Conservation (phyloP, 2,113 vertebrate genomes). For the Haemorhous mexicanus region DNA sequence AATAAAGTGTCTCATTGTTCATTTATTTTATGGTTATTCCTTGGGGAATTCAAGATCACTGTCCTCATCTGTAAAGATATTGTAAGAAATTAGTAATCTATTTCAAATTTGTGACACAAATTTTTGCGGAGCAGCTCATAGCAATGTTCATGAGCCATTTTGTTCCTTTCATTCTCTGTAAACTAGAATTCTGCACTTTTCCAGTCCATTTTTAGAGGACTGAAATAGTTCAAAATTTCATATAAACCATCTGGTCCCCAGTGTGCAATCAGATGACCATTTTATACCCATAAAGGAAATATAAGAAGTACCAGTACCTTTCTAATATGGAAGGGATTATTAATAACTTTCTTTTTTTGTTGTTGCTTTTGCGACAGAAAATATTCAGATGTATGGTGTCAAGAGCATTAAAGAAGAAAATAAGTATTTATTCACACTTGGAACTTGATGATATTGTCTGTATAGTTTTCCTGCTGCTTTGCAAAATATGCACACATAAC, state of each 20-base stretch:
- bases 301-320: neutral
- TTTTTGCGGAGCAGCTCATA: conserved; percentile 19
- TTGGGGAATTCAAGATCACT: neutral
- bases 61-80: conserved; percentile 50
- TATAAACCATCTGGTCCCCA: neutral
- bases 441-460: neutral
- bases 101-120: conserved; percentile 46
- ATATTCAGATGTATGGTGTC: neutral
- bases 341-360: neutral
- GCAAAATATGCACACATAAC: neutral
- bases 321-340: neutral
- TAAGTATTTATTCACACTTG: neutral
- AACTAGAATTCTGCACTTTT: neutral
- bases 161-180: neutral
- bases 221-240: neutral
- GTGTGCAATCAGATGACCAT: neutral
- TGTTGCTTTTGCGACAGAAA: neutral
- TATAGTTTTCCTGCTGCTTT: neutral
- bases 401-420: neutral
- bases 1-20: conserved; percentile 14
- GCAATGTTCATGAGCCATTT: neutral
- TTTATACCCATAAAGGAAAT: neutral
- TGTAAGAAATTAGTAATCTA: conserved; percentile 49
- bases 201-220: neutral
- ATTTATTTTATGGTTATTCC: conserved; percentile 27